phyloP scores from a whole-genome alignment of 2,797 vertebrate species.

The Brachyalestes nurse region DNA sequence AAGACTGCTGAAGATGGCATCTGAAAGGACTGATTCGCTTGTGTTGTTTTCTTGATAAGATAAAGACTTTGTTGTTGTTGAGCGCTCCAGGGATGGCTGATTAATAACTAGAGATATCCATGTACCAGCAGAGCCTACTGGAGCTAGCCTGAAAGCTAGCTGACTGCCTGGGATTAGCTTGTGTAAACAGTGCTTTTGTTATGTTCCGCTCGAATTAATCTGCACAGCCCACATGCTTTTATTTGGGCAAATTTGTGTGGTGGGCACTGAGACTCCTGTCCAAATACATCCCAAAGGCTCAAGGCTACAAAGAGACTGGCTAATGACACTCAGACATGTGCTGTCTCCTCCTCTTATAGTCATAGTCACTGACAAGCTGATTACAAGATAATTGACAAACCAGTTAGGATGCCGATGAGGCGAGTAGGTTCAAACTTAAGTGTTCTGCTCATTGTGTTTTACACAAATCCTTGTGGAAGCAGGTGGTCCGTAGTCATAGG shows the following conservation, averaged over 20 bases:
- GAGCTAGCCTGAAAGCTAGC: slow-evolving; percentile 57
- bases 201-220: slow-evolving; percentile 73
- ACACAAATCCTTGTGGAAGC: background rate
- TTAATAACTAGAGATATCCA: slow-evolving; percentile 72
- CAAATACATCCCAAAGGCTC: slow-evolving; percentile 61
- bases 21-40: slow-evolving; percentile 27
- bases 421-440: background rate
- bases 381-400: too few relatives aligned
- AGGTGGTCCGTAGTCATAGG: slow-evolving; percentile 30
- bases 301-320: slow-evolving; percentile 58
- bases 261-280: slow-evolving; percentile 54
- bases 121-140: slow-evolving; percentile 57
- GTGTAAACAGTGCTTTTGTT: slow-evolving; percentile 76
- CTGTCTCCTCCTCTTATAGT: slow-evolving; percentile 55
- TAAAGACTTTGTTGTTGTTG: slow-evolving; percentile 45
- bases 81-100: slow-evolving; percentile 58
- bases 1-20: slow-evolving; percentile 44
- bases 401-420: background rate
- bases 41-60: slow-evolving; percentile 37
- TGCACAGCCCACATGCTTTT: slow-evolving; percentile 67
- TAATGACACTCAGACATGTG: slow-evolving; percentile 66
- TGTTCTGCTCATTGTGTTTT: background rate
- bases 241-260: slow-evolving; percentile 62
- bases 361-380: background rate
- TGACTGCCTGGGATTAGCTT: slow-evolving; percentile 68